phyloP scores from a whole-genome alignment of 2,797 vertebrate genomes.

The Paramormyrops hopkinsi region DNA sequence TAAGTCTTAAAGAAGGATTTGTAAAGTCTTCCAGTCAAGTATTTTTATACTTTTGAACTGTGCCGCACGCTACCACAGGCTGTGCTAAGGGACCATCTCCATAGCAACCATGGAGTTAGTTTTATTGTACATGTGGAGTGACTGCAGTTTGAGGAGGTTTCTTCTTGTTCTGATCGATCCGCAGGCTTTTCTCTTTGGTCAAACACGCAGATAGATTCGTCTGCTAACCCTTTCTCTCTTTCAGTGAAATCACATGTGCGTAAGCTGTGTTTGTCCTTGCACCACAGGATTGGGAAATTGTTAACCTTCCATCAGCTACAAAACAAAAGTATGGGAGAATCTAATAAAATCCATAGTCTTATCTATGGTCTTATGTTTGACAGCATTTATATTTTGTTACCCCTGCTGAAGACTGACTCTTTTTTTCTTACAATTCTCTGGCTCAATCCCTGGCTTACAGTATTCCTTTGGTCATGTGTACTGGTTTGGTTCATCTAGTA shows the following conservation, averaged over 20 bases:
- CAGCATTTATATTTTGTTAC: not conserved
- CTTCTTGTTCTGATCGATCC: no score
- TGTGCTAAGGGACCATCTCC: not conserved
- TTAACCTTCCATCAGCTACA: not conserved
- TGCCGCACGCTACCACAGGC: not conserved
- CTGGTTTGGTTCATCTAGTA: not conserved
- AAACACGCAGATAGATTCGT: not conserved
- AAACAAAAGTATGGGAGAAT: not conserved
- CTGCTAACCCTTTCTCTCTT: not conserved
- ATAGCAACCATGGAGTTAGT: not conserved
- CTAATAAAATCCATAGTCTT: not conserved
- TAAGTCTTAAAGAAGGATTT: not conserved
- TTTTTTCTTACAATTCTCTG: not conserved
- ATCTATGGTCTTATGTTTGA: not conserved
- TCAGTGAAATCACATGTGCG: not conserved
- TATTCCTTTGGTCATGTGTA: not conserved
- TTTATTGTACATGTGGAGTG: not conserved
- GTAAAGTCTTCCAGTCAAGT: not conserved
- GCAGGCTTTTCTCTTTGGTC: not conserved
- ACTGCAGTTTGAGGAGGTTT: not conserved
- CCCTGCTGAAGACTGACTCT: not conserved
- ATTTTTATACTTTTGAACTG: not conserved
- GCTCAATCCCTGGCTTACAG: not conserved
- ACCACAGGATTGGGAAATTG: not conserved
- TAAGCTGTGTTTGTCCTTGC: not conserved